A percentile compares a stretch with the other conserved stretches of the same genome.
phyloP scores from a whole-genome alignment of 2,888 invertebrate species.

The Rhabditoides inermis region DNA sequence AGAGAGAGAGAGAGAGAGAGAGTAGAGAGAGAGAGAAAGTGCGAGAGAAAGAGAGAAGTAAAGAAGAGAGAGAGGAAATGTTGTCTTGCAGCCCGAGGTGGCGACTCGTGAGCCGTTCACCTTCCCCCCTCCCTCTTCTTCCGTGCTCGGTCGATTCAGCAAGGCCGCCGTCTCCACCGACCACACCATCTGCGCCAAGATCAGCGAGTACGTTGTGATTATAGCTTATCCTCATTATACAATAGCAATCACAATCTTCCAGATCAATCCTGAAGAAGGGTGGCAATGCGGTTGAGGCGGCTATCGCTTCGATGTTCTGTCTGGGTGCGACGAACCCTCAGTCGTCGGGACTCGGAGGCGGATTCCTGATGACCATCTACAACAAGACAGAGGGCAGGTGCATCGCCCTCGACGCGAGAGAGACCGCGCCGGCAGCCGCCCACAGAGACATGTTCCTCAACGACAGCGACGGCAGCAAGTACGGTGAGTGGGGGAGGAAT shows the following conservation, averaged over 20 bases:
- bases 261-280: conserved; percentile 65
- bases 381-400: conserved; percentile 54
- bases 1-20: too few species aligned
- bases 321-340: conserved; percentile 76
- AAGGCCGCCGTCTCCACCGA: conserved; percentile 50
- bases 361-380: conserved; percentile 77
- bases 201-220: conserved; percentile 28
- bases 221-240: too few species aligned
- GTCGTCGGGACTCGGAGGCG: conserved; percentile 80
- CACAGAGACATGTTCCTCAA: conserved; percentile 53
- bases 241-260: too few species aligned
- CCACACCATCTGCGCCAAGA: conserved; percentile 46
- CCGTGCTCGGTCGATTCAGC: conserved; percentile 32
- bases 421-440: conserved; percentile 59
- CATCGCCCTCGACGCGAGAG: conserved; percentile 54
- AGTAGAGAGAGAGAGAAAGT: too few species aligned
- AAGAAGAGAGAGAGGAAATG: not conserved
- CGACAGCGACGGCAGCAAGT: conserved; percentile 29
- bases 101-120: conserved; percentile 12
- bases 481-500: conserved; percentile 21
- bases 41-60: too few species aligned
- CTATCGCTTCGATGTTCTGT: conserved; percentile 76
- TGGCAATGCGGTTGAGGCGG: conserved; percentile 71
- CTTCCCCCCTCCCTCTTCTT: conserved; percentile 42
- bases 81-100: not conserved